Base-by-base conservation (phyloP, 2,113 vertebrate genomes). In the Notiomystis cincta region DNA sequence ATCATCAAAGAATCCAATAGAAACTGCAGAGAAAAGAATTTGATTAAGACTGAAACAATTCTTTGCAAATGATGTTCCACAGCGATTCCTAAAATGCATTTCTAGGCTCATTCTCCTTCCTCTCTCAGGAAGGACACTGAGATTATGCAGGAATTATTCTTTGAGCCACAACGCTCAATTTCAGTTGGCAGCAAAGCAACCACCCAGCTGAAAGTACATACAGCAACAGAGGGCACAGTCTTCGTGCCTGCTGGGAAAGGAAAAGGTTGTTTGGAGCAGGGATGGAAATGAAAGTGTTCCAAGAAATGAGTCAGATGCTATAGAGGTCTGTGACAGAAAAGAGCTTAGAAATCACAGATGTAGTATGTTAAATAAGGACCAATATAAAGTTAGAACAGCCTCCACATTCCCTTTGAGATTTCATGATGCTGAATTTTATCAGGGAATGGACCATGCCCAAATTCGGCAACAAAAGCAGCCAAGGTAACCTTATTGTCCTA, bases 1-100 rank as follows among this genome's bases (percentile, higher is more conserved):
- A 97, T 99, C 99, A 12, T 99, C 99, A 33, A 99, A 99, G 98
- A 99, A 99, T 79, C 99, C 99, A 87, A 99, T 98, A 20, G 98
- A 99, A 96, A 99, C 99, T 99, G 97, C 1, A 22, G 95, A 93
- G 66, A 80, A 65, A 87, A 89, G 19, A 71, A 89, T 53, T 7
- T 28, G 76, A 66, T 93, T 62, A 87, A 87, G 80, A 94, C 25
- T 15, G 37, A 90, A 89, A 81, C 0, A 14, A 38, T 86, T 83
- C 57, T 84, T 83, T 23, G 12, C 77, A 78, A 81, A 86, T 16
- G 7, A 84, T 15, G 44, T 30, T 53, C 22, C 37, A 27, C 40
- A 64, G 79, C 0, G 0, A 95, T 89, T 94, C 93, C 91, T 78
- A 64, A 71, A 88, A 62, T 35, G 83, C 48, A 42, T 69, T 83